Percentiles rank a stretch among this genome's conserved stretches.
Conservation (phyloP, 2,797 vertebrate genomes). For the Parotocinclus haroldoi region DNA sequence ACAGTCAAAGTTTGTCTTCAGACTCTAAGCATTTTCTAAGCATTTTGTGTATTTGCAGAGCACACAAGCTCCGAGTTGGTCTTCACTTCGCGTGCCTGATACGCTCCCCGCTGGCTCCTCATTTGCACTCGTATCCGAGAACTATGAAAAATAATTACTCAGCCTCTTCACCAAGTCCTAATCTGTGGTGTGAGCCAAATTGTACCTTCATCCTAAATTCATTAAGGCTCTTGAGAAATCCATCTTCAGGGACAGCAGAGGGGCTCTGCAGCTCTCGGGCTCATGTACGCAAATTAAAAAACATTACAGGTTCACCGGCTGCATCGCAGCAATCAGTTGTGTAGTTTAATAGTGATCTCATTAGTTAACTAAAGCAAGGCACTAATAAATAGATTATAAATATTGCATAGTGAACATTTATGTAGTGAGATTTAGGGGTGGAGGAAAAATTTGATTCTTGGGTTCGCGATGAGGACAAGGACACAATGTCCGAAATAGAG, state of each 20-base stretch:
- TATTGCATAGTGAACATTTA: too few relatives aligned
- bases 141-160: conserved; percentile 33
- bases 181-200: conserved; percentile 15
- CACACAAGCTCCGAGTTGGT: neutral
- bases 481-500: too few relatives aligned
- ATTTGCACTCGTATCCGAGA: neutral
- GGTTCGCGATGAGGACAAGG: too few relatives aligned
- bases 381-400: too few relatives aligned
- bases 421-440: too few relatives aligned
- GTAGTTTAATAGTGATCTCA: too few relatives aligned
- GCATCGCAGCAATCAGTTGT: too few relatives aligned
- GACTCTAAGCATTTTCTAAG: neutral
- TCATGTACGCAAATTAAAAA: too few relatives aligned
- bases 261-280: neutral
- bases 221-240: conserved; percentile 19
- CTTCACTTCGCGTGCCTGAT: neutral
- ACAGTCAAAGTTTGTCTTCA: too few relatives aligned
- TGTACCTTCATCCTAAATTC: conserved; percentile 29
- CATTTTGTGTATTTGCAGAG: conserved; percentile 10
- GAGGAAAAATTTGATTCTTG: too few relatives aligned
- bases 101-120: neutral
- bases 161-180: conserved; percentile 22
- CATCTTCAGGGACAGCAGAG: conserved; percentile 20
- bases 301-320: too few relatives aligned
- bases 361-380: too few relatives aligned